Percentiles rank a stretch among this genome's conserved stretches.
These are phyloP conservation scores for Polyploca ridens DNA, from an alignment of 2,888 invertebrate species.

Conservation along the genomic window DNA sequence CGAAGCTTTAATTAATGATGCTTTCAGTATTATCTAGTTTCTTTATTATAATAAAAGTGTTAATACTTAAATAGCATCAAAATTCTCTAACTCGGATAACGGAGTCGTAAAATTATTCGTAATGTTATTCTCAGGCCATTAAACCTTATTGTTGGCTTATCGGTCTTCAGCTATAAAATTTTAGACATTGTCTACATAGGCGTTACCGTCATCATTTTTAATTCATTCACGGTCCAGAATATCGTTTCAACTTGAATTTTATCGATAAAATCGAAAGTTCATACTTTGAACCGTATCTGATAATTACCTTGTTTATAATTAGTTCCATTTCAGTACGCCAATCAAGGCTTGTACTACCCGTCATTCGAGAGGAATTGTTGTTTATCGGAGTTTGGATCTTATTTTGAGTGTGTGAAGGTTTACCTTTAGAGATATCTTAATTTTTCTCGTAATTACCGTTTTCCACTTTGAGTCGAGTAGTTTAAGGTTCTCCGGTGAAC, in stretches of 20 bases:
- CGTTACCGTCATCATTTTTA: neutral
- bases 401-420: constrained; percentile 1
- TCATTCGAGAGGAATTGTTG: neutral
- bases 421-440: constrained; percentile 2
- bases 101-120: neutral
- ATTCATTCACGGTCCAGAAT: neutral
- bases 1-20: too few relatives aligned
- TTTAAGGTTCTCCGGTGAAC: neutral
- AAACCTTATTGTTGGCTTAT: neutral
- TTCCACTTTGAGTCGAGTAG: neutral
- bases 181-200: neutral
- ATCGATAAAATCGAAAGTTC: neutral
- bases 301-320: constrained; percentile 14
- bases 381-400: neutral
- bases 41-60: neutral
- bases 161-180: neutral
- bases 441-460: neutral
- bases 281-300: constrained; percentile 7
- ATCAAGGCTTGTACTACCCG: neutral
- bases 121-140: neutral
- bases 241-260: neutral
- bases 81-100: neutral
- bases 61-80: neutral
- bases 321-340: constrained; percentile 12
- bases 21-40: neutral